Evolutionary conservation across 2,888 invertebrate genomes (phyloP), one percentile per base, ranked within the genome.

Genomic region (Synanthedon formicaeformis): DNA sequence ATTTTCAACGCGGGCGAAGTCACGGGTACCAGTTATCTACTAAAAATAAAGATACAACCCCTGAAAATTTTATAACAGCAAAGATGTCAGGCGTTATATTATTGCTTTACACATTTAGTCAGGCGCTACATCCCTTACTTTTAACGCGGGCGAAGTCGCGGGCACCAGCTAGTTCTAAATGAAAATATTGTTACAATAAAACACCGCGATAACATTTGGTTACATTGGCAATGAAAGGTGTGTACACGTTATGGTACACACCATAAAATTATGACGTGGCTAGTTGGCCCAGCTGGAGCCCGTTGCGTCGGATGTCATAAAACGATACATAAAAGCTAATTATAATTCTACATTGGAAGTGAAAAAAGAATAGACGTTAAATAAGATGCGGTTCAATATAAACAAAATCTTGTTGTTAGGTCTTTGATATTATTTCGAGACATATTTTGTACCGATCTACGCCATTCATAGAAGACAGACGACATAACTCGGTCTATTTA

Each of bases 321-420:
- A 83, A 75, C 69, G 63, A 71, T 62, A 71, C 78, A 77, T 80
- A 75, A 77, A 76, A 72, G 68, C 75, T 81, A 83, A 82, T 81
- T 81, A 81, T 82, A 83, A 69, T 60, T 60, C 67, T 63, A 65
- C 66, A 60, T 61, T 53, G 53, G 55, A 56, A 54, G 52, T 53
- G 52, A 53, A 62, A 63, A 57, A 60, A 61, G 58, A 59, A 60
- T 57, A 57, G 51, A 45, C 50, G 56, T 34, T 52, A 49, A 12
- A 16, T 27, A 59, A 58, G 61, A 61, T 61, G 60, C 55, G 67
- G 67, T 61, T 58, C 59, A 58, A 58, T 55, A 58, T 57, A 60
- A 65, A 62, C 63, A 63, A 45, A 45, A 13, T 14, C 1, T 45
- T 45, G 14, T 45, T 45, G 45, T 45, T 45, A 45, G 45, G 45